Conservation (phyloP, 1,140 invertebrate species). For the Drosophila trapezifrons region DNA sequence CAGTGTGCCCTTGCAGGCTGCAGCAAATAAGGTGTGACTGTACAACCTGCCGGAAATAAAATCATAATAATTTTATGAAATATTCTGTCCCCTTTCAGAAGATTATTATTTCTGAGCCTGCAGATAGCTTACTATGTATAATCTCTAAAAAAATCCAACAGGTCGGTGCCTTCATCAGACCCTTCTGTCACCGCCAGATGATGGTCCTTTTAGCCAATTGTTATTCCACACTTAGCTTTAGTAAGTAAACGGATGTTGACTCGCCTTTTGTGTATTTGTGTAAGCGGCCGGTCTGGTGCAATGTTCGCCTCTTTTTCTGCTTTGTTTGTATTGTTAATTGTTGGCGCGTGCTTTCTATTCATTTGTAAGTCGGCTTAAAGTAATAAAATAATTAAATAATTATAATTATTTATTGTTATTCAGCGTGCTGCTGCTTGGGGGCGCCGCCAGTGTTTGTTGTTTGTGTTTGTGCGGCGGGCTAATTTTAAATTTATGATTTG, state of each 20-base stretch:
- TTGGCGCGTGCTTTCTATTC: conserved; percentile 62
- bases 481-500: conserved; percentile 69
- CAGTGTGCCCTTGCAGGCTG: neutral
- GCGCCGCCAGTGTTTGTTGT: neutral
- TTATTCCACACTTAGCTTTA: conserved; percentile 24
- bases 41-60: neutral
- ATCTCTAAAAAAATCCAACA: neutral
- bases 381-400: conserved; percentile 81
- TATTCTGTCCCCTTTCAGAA: neutral
- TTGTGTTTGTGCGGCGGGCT: conserved; percentile 15
- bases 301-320: conserved; percentile 38
- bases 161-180: conserved; percentile 1
- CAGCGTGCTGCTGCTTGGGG: conserved; percentile 3
- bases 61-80: no score
- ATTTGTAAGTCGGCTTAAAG: conserved; percentile 73
- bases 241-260: conserved; percentile 43
- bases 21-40: neutral
- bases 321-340: conserved; percentile 65
- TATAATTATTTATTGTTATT: conserved; percentile 70
- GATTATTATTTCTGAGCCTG: neutral
- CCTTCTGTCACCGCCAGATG: conserved; percentile 31
- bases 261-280: conserved; percentile 32
- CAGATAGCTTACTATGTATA: neutral
- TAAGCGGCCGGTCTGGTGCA: conserved; percentile 6
- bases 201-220: conserved; percentile 24